Evolutionary conservation across 2,113 vertebrate genomes (phyloP).

Genomic region (Malurus melanocephalus): DNA sequence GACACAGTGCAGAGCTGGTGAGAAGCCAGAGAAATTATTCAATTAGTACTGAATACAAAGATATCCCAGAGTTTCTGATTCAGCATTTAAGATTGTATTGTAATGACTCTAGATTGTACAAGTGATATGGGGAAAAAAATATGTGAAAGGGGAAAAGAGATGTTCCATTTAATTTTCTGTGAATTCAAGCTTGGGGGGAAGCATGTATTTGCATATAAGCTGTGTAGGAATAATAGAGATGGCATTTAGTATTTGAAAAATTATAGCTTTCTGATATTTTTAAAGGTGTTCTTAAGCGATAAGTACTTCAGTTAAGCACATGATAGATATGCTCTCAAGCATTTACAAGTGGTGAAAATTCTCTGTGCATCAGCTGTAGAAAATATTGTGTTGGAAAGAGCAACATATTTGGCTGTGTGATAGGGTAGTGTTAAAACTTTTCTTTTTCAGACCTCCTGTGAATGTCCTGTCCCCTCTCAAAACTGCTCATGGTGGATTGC

Average conservation of each 20-base stretch:
- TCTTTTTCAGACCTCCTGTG: neutral
- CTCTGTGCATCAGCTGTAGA: neutral
- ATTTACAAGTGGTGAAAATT: neutral
- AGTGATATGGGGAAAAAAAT: neutral
- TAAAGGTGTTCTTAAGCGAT: slow-evolving; percentile 2
- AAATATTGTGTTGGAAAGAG: neutral
- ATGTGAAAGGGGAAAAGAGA: neutral
- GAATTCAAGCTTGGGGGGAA: neutral
- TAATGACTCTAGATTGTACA: neutral
- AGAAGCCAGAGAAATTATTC: neutral
- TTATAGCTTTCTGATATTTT: slow-evolving; percentile 8
- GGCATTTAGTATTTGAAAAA: neutral
- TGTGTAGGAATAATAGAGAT: neutral
- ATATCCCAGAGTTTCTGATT: neutral
- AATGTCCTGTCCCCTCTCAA: neutral
- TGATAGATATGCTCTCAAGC: neutral
- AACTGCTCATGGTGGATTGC: neutral
- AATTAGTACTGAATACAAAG: neutral
- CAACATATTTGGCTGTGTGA: neutral
- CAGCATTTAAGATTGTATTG: neutral
- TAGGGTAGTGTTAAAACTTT: neutral
- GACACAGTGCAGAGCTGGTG: neutral
- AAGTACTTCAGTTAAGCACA: slow-evolving; percentile 4
- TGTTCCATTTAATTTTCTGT: neutral
- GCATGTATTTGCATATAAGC: neutral